Conservation (phyloP, 2,113 vertebrate species). For the Bothrops jararaca region DNA sequence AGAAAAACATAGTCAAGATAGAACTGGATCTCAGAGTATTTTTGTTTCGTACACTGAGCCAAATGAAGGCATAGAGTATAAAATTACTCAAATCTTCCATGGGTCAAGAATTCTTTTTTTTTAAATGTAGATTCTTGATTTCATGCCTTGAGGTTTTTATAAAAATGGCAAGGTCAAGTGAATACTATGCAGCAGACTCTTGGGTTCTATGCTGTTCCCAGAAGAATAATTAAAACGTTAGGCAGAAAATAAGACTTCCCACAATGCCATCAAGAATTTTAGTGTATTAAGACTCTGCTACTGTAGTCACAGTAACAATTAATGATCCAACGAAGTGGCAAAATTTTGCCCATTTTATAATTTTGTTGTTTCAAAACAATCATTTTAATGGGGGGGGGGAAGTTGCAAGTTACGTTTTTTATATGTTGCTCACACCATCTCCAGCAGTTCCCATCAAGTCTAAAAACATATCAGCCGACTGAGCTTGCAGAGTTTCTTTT, state of each 20-base stretch:
- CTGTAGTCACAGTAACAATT: conserved; percentile 24
- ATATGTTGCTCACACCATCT: neutral
- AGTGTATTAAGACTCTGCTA: conserved; percentile 43
- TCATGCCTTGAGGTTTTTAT: neutral
- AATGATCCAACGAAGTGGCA: neutral
- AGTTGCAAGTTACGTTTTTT: neutral
- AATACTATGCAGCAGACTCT: conserved; percentile 35
- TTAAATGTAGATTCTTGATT: neutral
- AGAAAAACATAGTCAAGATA: neutral
- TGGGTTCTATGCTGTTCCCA: conserved; percentile 36
- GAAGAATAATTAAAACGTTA: conserved; percentile 54
- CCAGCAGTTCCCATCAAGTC: conserved; percentile 5
- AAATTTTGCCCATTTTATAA: neutral
- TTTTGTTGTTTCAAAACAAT: neutral
- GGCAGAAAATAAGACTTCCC: conserved; percentile 59
- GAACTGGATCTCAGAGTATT: neutral
- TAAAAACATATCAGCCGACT: conserved; percentile 7
- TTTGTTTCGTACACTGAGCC: neutral
- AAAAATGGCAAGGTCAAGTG: neutral
- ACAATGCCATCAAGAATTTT: conserved; percentile 52
- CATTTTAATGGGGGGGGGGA: neutral
- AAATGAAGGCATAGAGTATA: neutral
- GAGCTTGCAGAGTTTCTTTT: conserved; percentile 17
- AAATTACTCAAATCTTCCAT: neutral
- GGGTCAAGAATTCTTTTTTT: neutral